These are phyloP conservation scores for Lethenteron camtschaticum DNA, from an alignment of 2,113 vertebrate genomes.

Conservation along the genomic window DNA sequence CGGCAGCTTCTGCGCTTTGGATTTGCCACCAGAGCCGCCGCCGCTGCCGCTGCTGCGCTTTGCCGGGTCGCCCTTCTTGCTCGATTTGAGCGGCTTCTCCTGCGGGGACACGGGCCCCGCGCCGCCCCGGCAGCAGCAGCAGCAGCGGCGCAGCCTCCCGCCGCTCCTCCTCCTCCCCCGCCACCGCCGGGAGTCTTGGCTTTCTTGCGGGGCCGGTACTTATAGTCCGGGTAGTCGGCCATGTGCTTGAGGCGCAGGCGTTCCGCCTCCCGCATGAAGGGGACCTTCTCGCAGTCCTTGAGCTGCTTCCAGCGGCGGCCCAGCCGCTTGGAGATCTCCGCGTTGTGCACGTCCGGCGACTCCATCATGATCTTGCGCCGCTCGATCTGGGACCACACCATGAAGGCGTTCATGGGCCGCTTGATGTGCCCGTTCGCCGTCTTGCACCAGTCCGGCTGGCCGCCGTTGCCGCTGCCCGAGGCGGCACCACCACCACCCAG, in stretches of 20 bases:
- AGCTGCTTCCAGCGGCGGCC: slow-evolving; percentile 98
- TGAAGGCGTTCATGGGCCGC: slow-evolving; percentile 94
- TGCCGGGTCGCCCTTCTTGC: too few species aligned
- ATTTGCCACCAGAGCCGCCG: too few species aligned
- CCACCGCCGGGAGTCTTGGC: slow-evolving; percentile 12
- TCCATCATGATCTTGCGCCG: slow-evolving; percentile 98
- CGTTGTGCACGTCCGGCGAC: slow-evolving; percentile 97
- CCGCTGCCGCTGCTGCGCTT: too few species aligned
- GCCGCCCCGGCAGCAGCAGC: too few species aligned
- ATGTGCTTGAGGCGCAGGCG: slow-evolving; percentile 95
- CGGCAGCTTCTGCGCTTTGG: too few species aligned
- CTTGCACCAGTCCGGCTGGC: slow-evolving; percentile 93
- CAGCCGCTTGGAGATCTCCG: slow-evolving; percentile 92
- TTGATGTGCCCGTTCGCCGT: slow-evolving; percentile 96
- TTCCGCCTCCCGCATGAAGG: slow-evolving; percentile 90
- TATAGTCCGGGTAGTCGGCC: slow-evolving; percentile 98
- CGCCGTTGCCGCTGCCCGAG: slow-evolving; percentile 8
- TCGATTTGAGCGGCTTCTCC: too few species aligned
- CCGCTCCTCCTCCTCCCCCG: too few species aligned
- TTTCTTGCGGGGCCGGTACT: slow-evolving; percentile 96
- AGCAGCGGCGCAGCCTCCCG: too few species aligned
- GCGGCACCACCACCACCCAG: too few species aligned
- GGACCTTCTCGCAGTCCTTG: slow-evolving; percentile 89
- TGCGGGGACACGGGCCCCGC: too few species aligned
- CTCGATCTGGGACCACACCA: slow-evolving; percentile 99